Evolutionary conservation across 2,888 invertebrate genomes (phyloP), one percentile per base, ranked within the genome.

Genomic region (Dexiosoma caninum): DNA sequence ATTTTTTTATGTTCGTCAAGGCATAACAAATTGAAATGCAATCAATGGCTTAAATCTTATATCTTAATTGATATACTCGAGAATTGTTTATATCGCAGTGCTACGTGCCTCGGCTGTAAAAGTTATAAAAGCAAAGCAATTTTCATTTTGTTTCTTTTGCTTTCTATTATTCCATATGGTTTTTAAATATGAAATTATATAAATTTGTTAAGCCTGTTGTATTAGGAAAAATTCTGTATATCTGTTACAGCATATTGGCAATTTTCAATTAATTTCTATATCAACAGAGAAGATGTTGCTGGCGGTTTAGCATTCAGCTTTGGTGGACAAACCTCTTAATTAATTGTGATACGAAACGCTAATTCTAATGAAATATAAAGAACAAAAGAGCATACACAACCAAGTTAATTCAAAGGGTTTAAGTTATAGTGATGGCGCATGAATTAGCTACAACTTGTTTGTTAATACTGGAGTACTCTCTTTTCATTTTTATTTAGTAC

Each of bases 41-140:
- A n/a, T n/a, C n/a, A n/a, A 42, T n/a, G 59, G 37, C 59, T 51
- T 51, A 14, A 71, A 51, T 40, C 10, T 42, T 71, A 71, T 60
- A 71, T 71, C 37, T 21, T 21, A 49, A 60, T 71, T 60, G 60
- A 71, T 40, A 70, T 59, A 70, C 59, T 59, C 30, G 37, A 55
- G 46, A 66, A 51, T 37, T 35, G 6, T 49, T 64, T 3, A 35
- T 23, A 23, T 21, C 6, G 35, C 49, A 51, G 35, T 35, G 14
- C 35, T 21, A 6, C 6, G n/a, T n/a, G n/a, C n/a, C 3, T 5
- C 4, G 27, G 42, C 62, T 46, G 37, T 46, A 27, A 57, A 57
- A 51, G 19, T 7, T 19, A 40, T 71, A 30, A 70, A 59, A 49
- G 27, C 16, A 27, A 27, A 57, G 70, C 27, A 27, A 27, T 23